phyloP scores from a whole-genome alignment of 2,113 vertebrate genomes.

The Oreocharis arfaki region DNA sequence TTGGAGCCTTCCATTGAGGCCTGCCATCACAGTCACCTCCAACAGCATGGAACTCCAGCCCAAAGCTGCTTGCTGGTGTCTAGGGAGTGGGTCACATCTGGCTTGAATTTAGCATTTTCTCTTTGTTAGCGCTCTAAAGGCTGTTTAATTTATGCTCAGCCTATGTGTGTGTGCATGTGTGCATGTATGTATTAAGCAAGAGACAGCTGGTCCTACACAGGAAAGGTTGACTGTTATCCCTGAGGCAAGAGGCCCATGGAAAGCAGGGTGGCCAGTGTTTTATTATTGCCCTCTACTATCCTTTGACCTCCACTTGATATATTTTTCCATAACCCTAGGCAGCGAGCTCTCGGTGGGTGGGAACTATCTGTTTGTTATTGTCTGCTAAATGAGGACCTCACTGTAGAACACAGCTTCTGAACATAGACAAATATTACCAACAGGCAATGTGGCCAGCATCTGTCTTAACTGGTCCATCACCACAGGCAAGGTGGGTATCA shows the following conservation, averaged over 20 bases:
- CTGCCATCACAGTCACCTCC: background rate
- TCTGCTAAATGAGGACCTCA: background rate
- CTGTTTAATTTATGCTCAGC: background rate
- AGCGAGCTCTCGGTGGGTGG: background rate
- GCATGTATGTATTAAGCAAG: background rate
- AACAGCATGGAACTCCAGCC: background rate
- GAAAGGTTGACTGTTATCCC: constrained; percentile 31
- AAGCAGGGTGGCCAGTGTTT: background rate
- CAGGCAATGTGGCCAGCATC: background rate
- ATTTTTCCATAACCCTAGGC: constrained; percentile 58
- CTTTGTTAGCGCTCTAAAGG: background rate
- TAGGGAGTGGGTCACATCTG: background rate
- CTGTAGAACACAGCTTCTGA: background rate
- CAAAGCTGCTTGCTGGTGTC: background rate
- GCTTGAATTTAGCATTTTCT: constrained; percentile 27
- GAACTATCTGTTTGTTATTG: constrained; percentile 8
- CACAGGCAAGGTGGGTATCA: background rate
- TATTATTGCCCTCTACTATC: constrained; percentile 25
- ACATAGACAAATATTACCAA: background rate
- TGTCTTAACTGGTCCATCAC: background rate
- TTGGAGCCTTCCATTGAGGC: background rate
- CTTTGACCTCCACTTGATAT: constrained; percentile 31
- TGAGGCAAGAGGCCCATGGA: constrained; percentile 21
- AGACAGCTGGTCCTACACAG: constrained; percentile 14
- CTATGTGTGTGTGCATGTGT: background rate